Evolutionary conservation across 1,140 invertebrate genomes (phyloP), one percentile per base, ranked within the genome.

Genomic region (Diorhabda carinulata): DNA sequence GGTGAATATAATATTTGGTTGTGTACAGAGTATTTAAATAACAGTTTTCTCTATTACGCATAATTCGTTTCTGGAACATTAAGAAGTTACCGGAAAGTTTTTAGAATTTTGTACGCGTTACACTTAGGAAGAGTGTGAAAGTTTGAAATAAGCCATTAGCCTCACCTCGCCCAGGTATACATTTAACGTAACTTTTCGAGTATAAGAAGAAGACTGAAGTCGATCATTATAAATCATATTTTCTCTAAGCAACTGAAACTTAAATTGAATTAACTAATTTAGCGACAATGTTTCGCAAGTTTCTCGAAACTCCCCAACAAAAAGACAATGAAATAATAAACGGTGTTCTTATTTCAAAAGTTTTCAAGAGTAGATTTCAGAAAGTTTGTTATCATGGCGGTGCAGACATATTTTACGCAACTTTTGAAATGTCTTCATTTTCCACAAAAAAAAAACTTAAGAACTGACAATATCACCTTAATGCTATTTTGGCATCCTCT

Each of bases 241-340:
- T 42, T 43, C 10, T 25, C 61, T 10, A 41, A 10, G 42, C 41
- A 62, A 62, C 61, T 62, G n/a, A 42, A 62, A 62, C 61, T 62
- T 62, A 65, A 65, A 65, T 65, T 65, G 56, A 65, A 65, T 65
- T 57, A 65, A 65, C 64, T 47, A 65, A 65, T 65, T 56, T 62
- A 43, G 61, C 61, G 61, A 62, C 61, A 62, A 10, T 62, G 61
- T 47, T 62, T 44, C 61, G 43, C 42, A 60, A 60, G 10, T 40
- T 41, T 40, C 42, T 42, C 25, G 6, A 3, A 25, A 40, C 42
- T 60, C 45, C 25, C 56, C 56, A 57, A 57, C 64, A 57, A 43
- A 43, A 57, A 65, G 64, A 65, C 64, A 56, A 65, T 57, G 56
- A 56, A 65, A 65, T 65, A 65, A 65, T 65, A 65, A 65, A 65